A percentile compares a stretch with the other conserved stretches of the same genome.
These are phyloP conservation scores for Salmo trutta DNA, from an alignment of 2,797 vertebrate species.

Conservation along the genomic window DNA sequence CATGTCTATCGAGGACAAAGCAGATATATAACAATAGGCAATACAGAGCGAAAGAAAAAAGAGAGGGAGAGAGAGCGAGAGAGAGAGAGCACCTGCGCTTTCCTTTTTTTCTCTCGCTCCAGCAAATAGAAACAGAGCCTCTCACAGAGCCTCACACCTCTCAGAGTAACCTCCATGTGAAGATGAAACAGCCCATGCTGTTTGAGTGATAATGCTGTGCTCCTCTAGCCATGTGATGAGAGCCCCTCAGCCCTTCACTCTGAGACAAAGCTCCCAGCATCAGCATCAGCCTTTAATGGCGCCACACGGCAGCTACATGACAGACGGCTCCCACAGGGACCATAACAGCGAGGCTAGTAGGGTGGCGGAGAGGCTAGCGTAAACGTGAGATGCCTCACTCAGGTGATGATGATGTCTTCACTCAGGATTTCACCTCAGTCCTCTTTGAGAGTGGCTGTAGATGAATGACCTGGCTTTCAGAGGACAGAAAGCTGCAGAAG, in stretches of 20 bases:
- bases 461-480: conserved; percentile 3
- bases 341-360: conserved; percentile 41
- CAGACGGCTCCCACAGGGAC: conserved; percentile 63
- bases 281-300: conserved; percentile 40
- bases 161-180: conserved; percentile 42
- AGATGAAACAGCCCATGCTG: conserved; percentile 12
- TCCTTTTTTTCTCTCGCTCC: neutral
- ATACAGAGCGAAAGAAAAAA: neutral
- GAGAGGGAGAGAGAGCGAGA: neutral
- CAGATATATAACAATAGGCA: neutral
- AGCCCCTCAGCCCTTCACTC: conserved; percentile 21
- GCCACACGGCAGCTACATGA: conserved; percentile 36
- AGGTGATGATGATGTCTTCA: conserved; percentile 41
- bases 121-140: neutral
- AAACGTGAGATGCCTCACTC: conserved; percentile 55
- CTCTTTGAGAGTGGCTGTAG: conserved; percentile 31
- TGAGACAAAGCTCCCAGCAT: conserved; percentile 22
- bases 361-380: conserved; percentile 49
- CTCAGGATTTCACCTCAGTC: conserved; percentile 59
- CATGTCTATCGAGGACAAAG: neutral
- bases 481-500: conserved; percentile 4
- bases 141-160: neutral
- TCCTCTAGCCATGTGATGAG: conserved; percentile 18
- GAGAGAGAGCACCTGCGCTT: neutral
- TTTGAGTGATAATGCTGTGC: conserved; percentile 37